These are phyloP conservation scores for Tromatobia lineatoria DNA, from an alignment of 2,888 invertebrate species.

Conservation along the genomic window DNA sequence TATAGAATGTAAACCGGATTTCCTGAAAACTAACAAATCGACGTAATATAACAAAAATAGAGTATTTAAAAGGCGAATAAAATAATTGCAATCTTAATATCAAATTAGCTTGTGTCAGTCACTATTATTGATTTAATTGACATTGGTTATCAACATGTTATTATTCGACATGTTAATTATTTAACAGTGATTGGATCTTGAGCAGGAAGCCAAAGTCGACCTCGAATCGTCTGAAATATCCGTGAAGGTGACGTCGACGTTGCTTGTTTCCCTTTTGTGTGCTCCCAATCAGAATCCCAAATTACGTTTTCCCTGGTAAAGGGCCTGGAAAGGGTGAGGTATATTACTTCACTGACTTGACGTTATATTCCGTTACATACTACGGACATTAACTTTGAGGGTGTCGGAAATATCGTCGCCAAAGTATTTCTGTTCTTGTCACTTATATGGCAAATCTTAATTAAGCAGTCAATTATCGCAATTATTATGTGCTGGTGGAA, in stretches of 20 bases:
- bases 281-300: neutral
- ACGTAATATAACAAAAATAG: no score
- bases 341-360: neutral
- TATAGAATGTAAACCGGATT: no score
- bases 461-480: slow-evolving; percentile 37
- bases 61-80: no score
- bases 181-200: slow-evolving; percentile 67
- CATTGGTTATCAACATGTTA: no score
- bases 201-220: slow-evolving; percentile 26
- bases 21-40: no score
- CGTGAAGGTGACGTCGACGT: slow-evolving; percentile 13
- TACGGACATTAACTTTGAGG: neutral
- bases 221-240: neutral
- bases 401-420: neutral
- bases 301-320: slow-evolving; percentile 4
- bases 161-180: slow-evolving; percentile 69
- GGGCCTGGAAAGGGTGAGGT: neutral
- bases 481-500: neutral
- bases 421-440: slow-evolving; percentile 2
- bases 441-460: slow-evolving; percentile 3
- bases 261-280: slow-evolving; percentile 12
- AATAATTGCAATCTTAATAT: no score
- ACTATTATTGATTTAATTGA: no score
- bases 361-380: neutral
- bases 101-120: no score